Conservation (phyloP, 2,888 invertebrate genomes). For the Diplazon laetatorius region DNA sequence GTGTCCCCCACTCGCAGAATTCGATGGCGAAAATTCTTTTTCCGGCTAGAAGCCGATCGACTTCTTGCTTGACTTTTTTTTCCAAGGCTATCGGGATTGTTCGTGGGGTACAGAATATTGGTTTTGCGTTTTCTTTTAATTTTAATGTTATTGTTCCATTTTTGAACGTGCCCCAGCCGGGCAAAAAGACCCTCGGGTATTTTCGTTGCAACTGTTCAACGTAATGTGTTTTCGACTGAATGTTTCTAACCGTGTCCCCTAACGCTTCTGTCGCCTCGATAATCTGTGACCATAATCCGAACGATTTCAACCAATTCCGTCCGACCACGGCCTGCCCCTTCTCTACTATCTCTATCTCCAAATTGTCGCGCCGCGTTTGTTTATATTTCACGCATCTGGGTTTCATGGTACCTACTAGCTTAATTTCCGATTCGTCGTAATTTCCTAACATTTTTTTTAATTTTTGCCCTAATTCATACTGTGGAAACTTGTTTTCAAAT, state of each 20-base stretch:
- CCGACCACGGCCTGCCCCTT: neutral
- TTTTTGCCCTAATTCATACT: neutral
- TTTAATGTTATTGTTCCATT: conserved; percentile 29
- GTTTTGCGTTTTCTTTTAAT: conserved; percentile 54
- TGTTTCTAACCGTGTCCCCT: conserved; percentile 3
- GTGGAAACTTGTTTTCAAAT: conserved; percentile 14
- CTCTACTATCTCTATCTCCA: conserved; percentile 6
- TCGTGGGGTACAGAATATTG: conserved; percentile 60
- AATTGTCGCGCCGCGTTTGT: conserved; percentile 2
- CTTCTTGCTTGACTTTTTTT: conserved; percentile 2
- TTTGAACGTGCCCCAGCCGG: conserved; percentile 14
- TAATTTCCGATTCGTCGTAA: conserved; percentile 7
- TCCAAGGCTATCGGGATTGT: neutral
- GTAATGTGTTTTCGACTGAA: neutral
- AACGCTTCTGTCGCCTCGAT: neutral
- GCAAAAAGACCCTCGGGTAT: conserved; percentile 30
- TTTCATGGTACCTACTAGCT: conserved; percentile 4
- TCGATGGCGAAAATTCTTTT: conserved; percentile 64
- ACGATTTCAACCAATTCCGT: too few relatives aligned
- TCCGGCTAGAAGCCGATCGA: neutral
- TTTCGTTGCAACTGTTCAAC: conserved; percentile 12
- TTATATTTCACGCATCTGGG: neutral
- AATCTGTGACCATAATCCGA: too few relatives aligned
- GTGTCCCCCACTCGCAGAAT: conserved; percentile 70
- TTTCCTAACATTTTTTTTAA: conserved; percentile 10